Evolutionary conservation across 2,797 vertebrate species (phyloP).

Genomic region (Thamnophis elegans): DNA sequence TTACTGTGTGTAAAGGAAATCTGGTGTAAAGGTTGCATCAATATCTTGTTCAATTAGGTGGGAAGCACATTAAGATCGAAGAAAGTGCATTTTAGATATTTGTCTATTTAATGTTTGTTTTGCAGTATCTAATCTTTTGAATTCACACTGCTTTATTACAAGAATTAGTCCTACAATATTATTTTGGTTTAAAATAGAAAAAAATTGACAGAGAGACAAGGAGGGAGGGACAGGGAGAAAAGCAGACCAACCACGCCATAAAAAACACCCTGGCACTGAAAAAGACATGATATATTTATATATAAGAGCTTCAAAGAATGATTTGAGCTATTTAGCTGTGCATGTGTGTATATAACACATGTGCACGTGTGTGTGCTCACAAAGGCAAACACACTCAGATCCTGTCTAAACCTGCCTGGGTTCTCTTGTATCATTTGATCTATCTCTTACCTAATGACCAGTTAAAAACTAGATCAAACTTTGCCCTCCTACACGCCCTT

Average conservation of each 20-base stretch:
- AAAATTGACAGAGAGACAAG: not conserved
- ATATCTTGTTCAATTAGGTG: not conserved
- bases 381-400: not conserved
- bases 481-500: not conserved
- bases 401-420: not conserved
- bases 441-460: not conserved
- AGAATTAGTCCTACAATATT: not conserved
- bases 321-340: not conserved
- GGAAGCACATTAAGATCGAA: not conserved
- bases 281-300: not conserved
- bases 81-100: not conserved
- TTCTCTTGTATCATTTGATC: not conserved
- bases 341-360: not conserved
- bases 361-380: not conserved
- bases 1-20: not conserved
- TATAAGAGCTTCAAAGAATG: not conserved
- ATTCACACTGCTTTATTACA: not conserved
- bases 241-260: not conserved
- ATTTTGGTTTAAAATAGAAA: not conserved
- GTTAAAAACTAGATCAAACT: conserved; percentile 2
- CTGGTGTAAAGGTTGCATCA: not conserved
- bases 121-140: not conserved
- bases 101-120: not conserved
- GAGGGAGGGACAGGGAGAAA: not conserved
- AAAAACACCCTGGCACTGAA: not conserved